Evolutionary conservation across 2,888 invertebrate species (phyloP), one percentile per base, ranked within the genome.

Genomic region (Drosophila nigricruria): DNA sequence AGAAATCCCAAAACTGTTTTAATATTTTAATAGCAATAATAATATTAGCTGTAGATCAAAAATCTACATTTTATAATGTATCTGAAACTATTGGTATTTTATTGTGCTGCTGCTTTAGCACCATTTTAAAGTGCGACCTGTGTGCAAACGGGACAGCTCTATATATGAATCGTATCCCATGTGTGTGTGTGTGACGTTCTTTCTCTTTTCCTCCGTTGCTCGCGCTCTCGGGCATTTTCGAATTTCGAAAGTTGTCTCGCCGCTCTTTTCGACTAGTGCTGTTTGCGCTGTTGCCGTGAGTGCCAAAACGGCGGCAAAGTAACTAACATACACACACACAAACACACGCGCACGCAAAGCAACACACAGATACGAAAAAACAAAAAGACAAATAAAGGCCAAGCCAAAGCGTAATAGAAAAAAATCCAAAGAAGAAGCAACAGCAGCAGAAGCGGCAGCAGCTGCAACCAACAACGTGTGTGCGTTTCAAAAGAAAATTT

Each of bases 251-350:
- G 64, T 70, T 69, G 64, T 64, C 58, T 82, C 58, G 80, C 57
- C 73, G 84, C 81, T 86, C 79, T 65, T 73, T 84, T 79, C 62
- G 76, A 70, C 38, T 74, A n/a, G 45, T 76, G 57, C 61, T 72
- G 63, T 80, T 82, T 63, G 77, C 57, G 70, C 82, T 82, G 82
- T 85, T 85, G 84, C 78, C 69, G 80, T 79, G 82, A 83, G 84
- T 81, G 88, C 79, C 88, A 84, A 84, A 84, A 84, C 83, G 83
- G 83, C 83, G 83, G 89, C 83, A 84, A 89, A 84, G 89, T 84
- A 88, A 88, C 82, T 76, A 73, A 84, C 79, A 81, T 73, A 80
- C 63, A 73, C 53, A 85, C 49, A 65, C 59, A 63, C 62, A n/a
- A n/a, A n/a, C n/a, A 80, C 63, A 73, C 53, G 82, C 49, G 63